Percentiles rank a stretch among this genome's conserved stretches.
Conservation (phyloP, 2,113 vertebrate species). For the Egretta garzetta region DNA sequence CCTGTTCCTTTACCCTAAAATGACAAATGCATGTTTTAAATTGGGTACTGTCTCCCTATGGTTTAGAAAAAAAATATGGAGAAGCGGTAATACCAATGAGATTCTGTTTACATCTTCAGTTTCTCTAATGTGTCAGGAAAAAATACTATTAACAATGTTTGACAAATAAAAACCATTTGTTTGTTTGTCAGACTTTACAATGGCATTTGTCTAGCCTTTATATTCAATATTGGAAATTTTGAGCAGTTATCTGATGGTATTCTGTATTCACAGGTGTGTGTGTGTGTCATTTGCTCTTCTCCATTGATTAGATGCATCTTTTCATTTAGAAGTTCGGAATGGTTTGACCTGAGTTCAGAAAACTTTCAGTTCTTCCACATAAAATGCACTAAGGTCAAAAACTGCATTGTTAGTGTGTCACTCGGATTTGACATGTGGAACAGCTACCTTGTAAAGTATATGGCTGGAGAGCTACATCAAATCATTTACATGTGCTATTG, state of each 20-base stretch:
- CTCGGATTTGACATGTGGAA: neutral
- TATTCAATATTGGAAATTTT: neutral
- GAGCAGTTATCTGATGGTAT: neutral
- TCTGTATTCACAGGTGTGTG: neutral
- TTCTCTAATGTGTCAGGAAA: neutral
- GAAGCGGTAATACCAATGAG: neutral
- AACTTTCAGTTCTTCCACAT: neutral
- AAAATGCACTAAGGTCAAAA: neutral
- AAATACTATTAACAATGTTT: neutral
- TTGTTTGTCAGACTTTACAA: neutral
- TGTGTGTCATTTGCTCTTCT: neutral
- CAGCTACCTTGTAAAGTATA: neutral
- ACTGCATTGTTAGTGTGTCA: neutral
- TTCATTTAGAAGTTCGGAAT: neutral
- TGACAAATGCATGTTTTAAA: neutral
- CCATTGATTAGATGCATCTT: neutral
- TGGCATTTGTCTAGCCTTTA: neutral
- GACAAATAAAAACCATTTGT: neutral
- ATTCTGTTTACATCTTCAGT: neutral
- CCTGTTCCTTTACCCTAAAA: fast-evolving
- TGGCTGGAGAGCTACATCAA: neutral
- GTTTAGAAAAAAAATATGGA: neutral
- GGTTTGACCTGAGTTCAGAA: neutral
- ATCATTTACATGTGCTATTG: slow-evolving; percentile 20
- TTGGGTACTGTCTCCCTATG: neutral